Evolutionary conservation across 2,888 invertebrate genomes (phyloP), one percentile per base, ranked within the genome.

Genomic region (Xylophagus ater): DNA sequence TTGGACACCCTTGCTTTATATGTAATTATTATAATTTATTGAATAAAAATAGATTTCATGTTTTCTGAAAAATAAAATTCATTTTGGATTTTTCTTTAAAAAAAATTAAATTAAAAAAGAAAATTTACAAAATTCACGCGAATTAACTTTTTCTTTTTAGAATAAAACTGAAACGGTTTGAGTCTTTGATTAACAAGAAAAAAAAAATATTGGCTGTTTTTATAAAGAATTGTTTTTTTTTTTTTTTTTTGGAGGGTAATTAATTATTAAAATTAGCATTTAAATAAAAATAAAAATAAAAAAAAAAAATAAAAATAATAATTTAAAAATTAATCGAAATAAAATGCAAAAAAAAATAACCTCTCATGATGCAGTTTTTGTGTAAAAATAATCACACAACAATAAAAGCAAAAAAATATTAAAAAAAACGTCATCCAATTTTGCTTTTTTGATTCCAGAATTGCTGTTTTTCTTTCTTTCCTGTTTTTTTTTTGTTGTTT

Each of bases 361-460:
- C 40, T 40, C 29, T 40, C 40, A 40, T 40, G 10, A 34, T 34
- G 28, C 40, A 34, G 37, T 26, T 26, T 10, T 26, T 26, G 26
- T 26, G 26, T 10, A 26, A 13, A 26, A 12, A 13, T n/a, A n/a
- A n/a, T n/a, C n/a, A n/a, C 4, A 32, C n/a, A 18, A 10, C 20
- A 32, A 32, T 15, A 30, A 32, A n/a, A 26, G 13, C 26, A 13
- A 26, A 32, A 32, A 12, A 40, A 34, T 28, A 40, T 29, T 19
- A 34, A 29, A 20, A 9, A 19, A 28, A 24, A 39, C 5, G 26
- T 26, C 26, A 26, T 26, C 26, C 26, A 26, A 21, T 21, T 21
- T 9, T 21, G 21, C 5, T 21, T 9, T 5, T 21, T 21, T 38
- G 19, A 25, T 19, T 19, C 15, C 21, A n/a, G 20, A 33, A 32